Percentiles rank a stretch among this genome's conserved stretches.
Conservation (phyloP, 2,797 vertebrate genomes). For the Syncerus caffer region DNA sequence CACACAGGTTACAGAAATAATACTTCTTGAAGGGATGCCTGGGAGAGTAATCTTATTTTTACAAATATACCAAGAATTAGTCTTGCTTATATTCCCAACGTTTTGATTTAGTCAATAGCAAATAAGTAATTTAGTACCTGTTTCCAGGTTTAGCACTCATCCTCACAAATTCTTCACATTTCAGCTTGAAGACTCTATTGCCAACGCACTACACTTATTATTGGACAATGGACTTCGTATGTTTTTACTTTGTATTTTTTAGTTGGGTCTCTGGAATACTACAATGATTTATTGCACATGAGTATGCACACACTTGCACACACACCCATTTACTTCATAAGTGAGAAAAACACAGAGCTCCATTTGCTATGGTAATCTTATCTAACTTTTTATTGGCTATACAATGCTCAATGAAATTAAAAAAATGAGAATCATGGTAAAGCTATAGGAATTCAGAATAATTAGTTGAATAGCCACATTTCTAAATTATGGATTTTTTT, state of each 20-base stretch:
- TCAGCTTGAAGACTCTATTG: background rate
- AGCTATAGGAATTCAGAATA: background rate
- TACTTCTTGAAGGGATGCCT: background rate
- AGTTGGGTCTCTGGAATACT: background rate
- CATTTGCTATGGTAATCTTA: conserved; percentile 2
- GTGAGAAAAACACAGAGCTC: background rate
- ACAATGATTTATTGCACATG: background rate
- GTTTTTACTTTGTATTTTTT: background rate
- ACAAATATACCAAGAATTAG: background rate
- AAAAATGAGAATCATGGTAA: background rate
- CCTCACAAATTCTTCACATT: background rate
- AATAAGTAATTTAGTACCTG: background rate
- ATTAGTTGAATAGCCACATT: background rate
- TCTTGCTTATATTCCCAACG: background rate
- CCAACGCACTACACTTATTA: background rate
- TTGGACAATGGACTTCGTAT: background rate
- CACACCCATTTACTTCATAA: background rate
- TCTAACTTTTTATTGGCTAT: background rate
- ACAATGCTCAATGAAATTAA: background rate
- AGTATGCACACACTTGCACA: background rate
- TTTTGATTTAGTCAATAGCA: background rate
- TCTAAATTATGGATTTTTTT: background rate
- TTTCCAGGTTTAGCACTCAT: background rate
- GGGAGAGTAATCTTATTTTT: background rate
- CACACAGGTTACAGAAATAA: background rate